A percentile compares a stretch with the other conserved stretches of the same genome.
Evolutionary conservation across 2,797 vertebrate species (phyloP).

Genomic region (Podargus strigoides): DNA sequence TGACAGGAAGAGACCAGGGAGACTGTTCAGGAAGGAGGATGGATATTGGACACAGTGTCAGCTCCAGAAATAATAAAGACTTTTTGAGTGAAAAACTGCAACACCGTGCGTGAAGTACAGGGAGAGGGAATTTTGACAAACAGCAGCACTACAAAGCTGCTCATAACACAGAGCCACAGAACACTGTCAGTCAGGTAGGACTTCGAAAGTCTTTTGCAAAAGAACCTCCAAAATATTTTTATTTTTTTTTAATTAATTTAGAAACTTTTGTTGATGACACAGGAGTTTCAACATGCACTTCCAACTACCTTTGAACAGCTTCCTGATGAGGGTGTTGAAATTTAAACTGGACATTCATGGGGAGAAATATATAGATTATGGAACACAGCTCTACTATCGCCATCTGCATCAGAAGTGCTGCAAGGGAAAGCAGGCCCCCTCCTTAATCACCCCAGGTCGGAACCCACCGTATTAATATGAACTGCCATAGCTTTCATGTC

Average conservation of each 20-base stretch:
- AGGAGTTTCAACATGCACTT: background rate
- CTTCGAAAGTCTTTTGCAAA: background rate
- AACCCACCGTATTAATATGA: background rate
- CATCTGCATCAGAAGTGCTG: background rate
- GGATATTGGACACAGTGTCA: background rate
- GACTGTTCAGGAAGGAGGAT: background rate
- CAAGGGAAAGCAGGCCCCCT: background rate
- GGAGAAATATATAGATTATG: background rate
- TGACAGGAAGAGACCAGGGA: background rate
- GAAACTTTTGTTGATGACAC: background rate
- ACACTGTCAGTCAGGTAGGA: background rate
- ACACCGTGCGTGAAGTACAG: fast-evolving
- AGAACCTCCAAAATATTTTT: background rate
- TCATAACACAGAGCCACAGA: background rate
- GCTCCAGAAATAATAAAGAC: background rate
- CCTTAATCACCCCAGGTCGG: background rate
- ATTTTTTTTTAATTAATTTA: background rate
- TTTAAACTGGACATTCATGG: background rate
- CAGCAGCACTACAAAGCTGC: background rate
- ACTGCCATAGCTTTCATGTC: background rate
- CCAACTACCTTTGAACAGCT: background rate
- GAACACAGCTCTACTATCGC: background rate
- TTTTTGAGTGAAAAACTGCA: background rate
- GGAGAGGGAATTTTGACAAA: background rate
- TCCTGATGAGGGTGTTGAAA: background rate